Evolutionary conservation across 2,888 invertebrate genomes (phyloP).

Genomic region (Mylabris sibirica): DNA sequence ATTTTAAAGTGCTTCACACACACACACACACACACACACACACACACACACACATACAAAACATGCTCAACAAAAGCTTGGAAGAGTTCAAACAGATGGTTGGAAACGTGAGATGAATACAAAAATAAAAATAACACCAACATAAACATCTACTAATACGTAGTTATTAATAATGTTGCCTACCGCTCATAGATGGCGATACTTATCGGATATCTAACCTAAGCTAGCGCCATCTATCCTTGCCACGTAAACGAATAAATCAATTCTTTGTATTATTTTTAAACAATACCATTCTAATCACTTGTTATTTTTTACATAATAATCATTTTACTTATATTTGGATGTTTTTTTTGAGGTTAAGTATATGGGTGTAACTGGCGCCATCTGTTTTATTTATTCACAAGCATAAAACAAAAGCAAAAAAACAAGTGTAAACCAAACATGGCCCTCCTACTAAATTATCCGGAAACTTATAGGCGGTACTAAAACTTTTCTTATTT

Average conservation of each 20-base stretch:
- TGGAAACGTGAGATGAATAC: background rate
- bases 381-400: background rate
- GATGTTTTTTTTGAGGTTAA: background rate
- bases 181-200: background rate
- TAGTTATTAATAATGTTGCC: background rate
- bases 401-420: background rate
- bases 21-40: background rate
- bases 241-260: no score
- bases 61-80: background rate
- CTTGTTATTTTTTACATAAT: background rate
- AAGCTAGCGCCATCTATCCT: background rate
- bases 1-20: background rate
- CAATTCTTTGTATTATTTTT: background rate
- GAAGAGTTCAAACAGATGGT: background rate
- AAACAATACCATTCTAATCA: no score
- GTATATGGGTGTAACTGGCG: background rate
- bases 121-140: background rate
- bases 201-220: background rate
- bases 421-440: background rate
- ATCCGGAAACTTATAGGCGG: conserved; percentile 4
- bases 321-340: background rate
- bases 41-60: background rate
- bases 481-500: background rate
- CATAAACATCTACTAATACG: background rate
- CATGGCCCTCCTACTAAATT: conserved; percentile 18